Evolutionary conservation across 1,140 invertebrate species (phyloP), one percentile per base, ranked within the genome.

Genomic region (Camponotus vicinus): DNA sequence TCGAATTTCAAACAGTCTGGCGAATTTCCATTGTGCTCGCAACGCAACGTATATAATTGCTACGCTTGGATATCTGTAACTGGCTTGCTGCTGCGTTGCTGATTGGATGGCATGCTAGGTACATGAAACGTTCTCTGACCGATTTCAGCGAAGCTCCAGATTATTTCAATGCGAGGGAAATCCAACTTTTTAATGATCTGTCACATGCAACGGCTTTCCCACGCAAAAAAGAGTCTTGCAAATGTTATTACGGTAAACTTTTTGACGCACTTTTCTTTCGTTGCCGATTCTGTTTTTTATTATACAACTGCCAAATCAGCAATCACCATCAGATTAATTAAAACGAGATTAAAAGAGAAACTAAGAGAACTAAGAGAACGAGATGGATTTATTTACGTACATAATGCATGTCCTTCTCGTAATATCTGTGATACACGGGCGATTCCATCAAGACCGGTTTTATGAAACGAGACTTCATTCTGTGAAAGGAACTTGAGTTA

Each of bases 1-100:
- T 93, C 93, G 93, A 90, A 94, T 94, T 93, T 94, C 93, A 93
- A 94, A 94, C 93, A 93, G 93, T 94, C 93, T 93, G 91, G 92
- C 92, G 93, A 92, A 93, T 93, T 92, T 93, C 93, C 92, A 94
- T 94, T 94, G 93, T 93, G 83, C 86, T 88, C 85, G 90, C 85
- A 92, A 86, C 91, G 90, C 90, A 86, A 90, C 73, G 88, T 90
- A 93, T 93, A 92, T 94, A 94, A 93, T 94, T 94, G 92, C 92
- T 91, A 91, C 89, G 91, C 88, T 91, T 86, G 87, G 90, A 78
- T 92, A 89, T 92, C 92, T 92, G 91, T 92, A 92, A 93, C 93
- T 90, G 90, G 92, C 91, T 93, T 90, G 91, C 91, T 93, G 92
- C 92, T 69, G 89, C 88, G 86, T 86, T 73, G 89, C 88, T 93